Base-by-base conservation (phyloP, 30 jellyfish, hydroid and myxozoan species). In the Aurelia coerulea region DNA sequence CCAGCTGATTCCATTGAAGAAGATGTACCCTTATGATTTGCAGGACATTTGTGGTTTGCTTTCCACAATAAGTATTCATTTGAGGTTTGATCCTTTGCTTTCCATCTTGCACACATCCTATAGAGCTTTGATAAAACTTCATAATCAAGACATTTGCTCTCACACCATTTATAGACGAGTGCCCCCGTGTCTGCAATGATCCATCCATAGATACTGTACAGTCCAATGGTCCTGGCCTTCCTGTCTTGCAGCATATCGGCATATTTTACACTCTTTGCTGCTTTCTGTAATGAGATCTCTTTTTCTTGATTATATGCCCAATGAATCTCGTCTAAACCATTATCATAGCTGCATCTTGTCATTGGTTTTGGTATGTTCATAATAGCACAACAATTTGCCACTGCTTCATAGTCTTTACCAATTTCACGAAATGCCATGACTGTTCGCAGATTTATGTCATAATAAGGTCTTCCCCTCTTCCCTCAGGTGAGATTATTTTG, bases 1-100 rank as follows among this genome's bases (percentile, higher is more conserved):
- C 80, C 64, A 17, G 62, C 80, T 8, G 80, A 70, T 35, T 70
- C 80, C 80, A 70, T 70, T 13, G 80, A 70, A 23, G 80, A 70
- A 37, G 46, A 37, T 37, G 46, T 37, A 37, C 46, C 46, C 2
- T 37, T 37, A 4, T 70, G 80, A 42, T 70, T 31, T 19, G 62
- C 63, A 42, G 63, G 63, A 31, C 62, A 35, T 9, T 10, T 70
- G 62, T 70, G 80, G 9, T 23, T 70, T 15, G 17, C 80, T 13
- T 70, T 70, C 80, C 80, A 70, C 29, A 23, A 31, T 1, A 23
- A 37, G 4, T 37, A 37, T 37, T 37, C 46, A 37, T 37, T 37
- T 37, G 46, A 37, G 46, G 2, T 37, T 37, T 37, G 46, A 4
- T 37, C 46, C 46, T 37, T 37, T 37, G 46, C 46, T 37, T 37